phyloP scores from a whole-genome alignment of 2,113 vertebrate genomes.

The Gopherus flavomarginatus region DNA sequence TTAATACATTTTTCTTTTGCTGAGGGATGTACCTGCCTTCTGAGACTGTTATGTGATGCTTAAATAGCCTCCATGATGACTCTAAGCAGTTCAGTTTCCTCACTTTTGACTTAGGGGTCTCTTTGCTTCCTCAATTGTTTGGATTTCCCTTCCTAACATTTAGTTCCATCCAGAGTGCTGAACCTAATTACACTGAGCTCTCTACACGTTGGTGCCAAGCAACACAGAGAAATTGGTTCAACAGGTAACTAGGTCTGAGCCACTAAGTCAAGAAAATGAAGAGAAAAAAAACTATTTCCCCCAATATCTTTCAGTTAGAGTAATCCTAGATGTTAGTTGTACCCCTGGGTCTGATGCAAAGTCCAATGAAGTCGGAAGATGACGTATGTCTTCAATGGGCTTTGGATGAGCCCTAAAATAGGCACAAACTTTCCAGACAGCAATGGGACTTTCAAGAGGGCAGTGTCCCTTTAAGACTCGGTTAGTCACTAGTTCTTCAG shows the following conservation, averaged over 20 bases:
- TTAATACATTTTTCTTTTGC: neutral
- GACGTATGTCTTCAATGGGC: neutral
- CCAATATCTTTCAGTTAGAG: conserved; percentile 11
- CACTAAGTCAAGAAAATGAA: neutral
- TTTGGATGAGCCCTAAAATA: conserved; percentile 26
- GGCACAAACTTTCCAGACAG: neutral
- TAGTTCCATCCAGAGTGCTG: neutral
- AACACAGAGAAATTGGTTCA: neutral
- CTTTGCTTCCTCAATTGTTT: neutral
- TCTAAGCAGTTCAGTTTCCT: neutral
- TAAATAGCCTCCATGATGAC: neutral
- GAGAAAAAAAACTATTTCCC: neutral
- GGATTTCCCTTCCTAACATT: neutral
- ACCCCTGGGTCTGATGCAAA: neutral
- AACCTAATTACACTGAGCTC: neutral
- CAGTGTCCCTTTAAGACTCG: neutral
- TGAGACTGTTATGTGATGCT: neutral
- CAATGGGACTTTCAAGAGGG: neutral
- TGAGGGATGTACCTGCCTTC: accelerated
- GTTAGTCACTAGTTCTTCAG: neutral
- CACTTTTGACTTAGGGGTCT: neutral
- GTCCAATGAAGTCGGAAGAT: neutral
- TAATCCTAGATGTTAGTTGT: conserved; percentile 13
- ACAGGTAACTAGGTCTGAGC: neutral
- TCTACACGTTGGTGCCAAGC: neutral